These are phyloP conservation scores for Cataglyphis cursor DNA, from an alignment of 2,888 invertebrate species.

Conservation along the genomic window DNA sequence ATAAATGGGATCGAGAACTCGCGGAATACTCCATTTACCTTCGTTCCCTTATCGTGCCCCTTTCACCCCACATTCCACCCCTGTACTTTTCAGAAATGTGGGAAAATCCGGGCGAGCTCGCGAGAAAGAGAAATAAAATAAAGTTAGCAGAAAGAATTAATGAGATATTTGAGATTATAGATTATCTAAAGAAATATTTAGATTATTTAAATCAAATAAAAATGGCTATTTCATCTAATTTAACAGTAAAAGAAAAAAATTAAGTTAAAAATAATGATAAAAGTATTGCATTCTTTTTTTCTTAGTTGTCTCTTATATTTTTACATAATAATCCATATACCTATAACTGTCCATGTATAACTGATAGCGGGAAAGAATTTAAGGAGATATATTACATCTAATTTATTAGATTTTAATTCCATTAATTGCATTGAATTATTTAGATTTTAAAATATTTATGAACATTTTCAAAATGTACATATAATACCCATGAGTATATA, in stretches of 20 bases:
- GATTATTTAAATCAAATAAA: background rate
- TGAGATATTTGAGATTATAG: background rate
- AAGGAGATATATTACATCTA: background rate
- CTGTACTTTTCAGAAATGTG: conserved; percentile 42
- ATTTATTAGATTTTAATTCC: background rate
- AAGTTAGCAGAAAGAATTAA: background rate
- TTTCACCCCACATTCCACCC: background rate
- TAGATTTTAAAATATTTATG: background rate
- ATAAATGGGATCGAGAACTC: conserved; percentile 59
- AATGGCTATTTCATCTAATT: background rate
- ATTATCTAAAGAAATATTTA: background rate
- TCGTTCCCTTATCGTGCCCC: conserved; percentile 36
- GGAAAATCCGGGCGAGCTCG: background rate
- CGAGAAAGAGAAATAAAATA: background rate
- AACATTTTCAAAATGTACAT: background rate
- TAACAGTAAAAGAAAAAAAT: background rate
- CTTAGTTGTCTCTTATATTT: background rate
- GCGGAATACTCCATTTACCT: conserved; percentile 53
- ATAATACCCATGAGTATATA: background rate
- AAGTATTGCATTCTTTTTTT: background rate
- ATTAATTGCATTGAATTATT: background rate
- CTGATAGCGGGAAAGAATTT: background rate
- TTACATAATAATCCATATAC: background rate
- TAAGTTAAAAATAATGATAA: background rate
- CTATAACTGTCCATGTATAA: background rate